Conservation (phyloP, 2,888 invertebrate genomes). For the Orthonevra nobilis region DNA sequence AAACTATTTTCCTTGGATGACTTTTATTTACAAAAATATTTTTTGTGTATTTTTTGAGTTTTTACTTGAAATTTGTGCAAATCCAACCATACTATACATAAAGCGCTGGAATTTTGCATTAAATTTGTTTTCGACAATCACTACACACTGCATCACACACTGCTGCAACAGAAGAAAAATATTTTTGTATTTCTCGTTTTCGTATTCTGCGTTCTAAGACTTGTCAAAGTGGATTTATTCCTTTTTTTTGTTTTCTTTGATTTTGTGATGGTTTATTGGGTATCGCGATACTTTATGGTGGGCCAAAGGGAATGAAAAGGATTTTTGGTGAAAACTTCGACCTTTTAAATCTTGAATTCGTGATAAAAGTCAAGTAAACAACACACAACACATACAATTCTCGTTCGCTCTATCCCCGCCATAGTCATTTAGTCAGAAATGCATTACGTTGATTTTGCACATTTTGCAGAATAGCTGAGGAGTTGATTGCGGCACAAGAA, state of each 20-base stretch:
- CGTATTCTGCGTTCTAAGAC: conserved; percentile 68
- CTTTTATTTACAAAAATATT: conserved; percentile 67
- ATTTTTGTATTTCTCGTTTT: conserved; percentile 60
- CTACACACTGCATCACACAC: conserved; percentile 60
- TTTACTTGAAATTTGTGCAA: conserved; percentile 38
- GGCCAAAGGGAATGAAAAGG: conserved; percentile 23
- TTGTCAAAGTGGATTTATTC: conserved; percentile 68
- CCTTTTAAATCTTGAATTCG: conserved; percentile 54
- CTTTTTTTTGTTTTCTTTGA: conserved; percentile 59
- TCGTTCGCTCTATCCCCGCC: conserved; percentile 72
- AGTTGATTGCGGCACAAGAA: conserved; percentile 52
- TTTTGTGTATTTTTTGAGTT: conserved; percentile 57
- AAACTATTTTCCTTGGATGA: conserved; percentile 64
- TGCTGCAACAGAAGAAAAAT: conserved; percentile 64
- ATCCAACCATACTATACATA: conserved; percentile 39
- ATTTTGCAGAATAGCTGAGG: conserved; percentile 55
- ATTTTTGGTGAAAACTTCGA: conserved; percentile 58
- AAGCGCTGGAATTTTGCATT: conserved; percentile 36
- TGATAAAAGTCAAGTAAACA: conserved; percentile 72
- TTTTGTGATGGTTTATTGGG: conserved; percentile 39
- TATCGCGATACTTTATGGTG: conserved; percentile 30
- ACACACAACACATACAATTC: conserved; percentile 70
- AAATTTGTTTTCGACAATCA: conserved; percentile 39
- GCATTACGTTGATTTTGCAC: conserved; percentile 70
- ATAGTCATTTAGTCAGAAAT: conserved; percentile 72